These are phyloP conservation scores for Neocrepidodera transversa DNA, from an alignment of 2,888 invertebrate genomes.

Conservation along the genomic window DNA sequence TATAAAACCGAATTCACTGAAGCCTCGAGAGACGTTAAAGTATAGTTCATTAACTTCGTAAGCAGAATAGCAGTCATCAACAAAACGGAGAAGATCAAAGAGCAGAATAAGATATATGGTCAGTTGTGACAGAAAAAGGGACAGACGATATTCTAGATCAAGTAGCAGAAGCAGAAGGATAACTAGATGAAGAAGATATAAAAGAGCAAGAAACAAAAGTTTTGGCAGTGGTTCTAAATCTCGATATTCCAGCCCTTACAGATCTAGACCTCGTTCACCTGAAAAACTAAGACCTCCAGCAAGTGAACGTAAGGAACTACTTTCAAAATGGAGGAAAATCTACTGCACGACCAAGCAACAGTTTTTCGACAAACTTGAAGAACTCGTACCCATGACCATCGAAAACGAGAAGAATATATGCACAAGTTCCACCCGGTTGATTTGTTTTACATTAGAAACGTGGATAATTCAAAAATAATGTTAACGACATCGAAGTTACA, in stretches of 20 bases:
- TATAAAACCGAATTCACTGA: no score
- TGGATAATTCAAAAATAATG: conserved; percentile 66
- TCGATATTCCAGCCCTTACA: not conserved
- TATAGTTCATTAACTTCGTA: no score
- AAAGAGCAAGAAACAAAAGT: conserved; percentile 7
- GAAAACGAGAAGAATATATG: conserved; percentile 68
- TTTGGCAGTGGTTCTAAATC: conserved; percentile 4
- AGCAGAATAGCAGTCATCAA: no score
- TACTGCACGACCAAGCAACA: conserved; percentile 80
- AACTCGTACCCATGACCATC: conserved; percentile 68
- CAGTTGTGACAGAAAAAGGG: not conserved
- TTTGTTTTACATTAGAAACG: conserved; percentile 76
- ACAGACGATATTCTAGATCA: conserved; percentile 3
- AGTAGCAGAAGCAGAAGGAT: conserved; percentile 11
- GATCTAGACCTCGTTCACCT: not conserved
- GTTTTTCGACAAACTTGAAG: conserved; percentile 73
- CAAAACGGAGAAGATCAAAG: conserved; percentile 11
- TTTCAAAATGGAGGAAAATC: conserved; percentile 71
- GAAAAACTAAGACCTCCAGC: not conserved
- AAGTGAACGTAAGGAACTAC: conserved; percentile 65
- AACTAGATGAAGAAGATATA: conserved; percentile 11
- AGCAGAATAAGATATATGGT: conserved; percentile 7
- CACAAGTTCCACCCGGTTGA: conserved; percentile 94
- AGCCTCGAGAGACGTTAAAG: no score
- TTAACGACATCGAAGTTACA: conserved; percentile 74